These are phyloP conservation scores for Mugil cephalus DNA, from an alignment of 2,113 vertebrate genomes.

Conservation along the genomic window DNA sequence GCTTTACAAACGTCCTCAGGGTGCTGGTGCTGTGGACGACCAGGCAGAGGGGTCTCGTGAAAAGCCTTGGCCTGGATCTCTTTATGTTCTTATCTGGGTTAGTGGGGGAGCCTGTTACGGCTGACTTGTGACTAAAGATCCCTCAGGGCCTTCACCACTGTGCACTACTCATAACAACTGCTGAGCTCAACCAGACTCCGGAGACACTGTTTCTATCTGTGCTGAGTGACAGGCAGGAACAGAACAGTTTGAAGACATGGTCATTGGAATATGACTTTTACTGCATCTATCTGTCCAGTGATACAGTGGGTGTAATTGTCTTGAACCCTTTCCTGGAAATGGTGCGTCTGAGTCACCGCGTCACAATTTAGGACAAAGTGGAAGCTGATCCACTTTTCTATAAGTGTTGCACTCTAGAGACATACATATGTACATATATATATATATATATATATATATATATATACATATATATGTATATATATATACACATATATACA, in stretches of 20 bases:
- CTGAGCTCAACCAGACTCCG: not conserved
- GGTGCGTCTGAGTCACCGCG: conserved; percentile 20
- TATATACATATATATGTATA: not conserved
- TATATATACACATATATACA: not conserved
- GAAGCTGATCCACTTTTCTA: conserved; percentile 47
- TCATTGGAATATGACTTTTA: no score
- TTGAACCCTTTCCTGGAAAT: conserved; percentile 8
- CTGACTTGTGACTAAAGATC: conserved; percentile 52
- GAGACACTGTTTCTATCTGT: not conserved
- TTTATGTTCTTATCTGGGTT: conserved; percentile 59
- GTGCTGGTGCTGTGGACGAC: conserved; percentile 15
- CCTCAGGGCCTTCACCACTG: conserved; percentile 41
- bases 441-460: not conserved
- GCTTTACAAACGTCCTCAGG: not conserved
- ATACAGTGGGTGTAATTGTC: conserved; percentile 10
- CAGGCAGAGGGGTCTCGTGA: conserved; percentile 4
- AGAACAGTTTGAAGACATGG: not conserved
- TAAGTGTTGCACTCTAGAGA: conserved; percentile 27
- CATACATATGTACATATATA: not conserved
- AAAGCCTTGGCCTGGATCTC: conserved; percentile 41
- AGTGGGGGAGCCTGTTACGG: conserved; percentile 52
- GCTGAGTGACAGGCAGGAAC: conserved; percentile 28
- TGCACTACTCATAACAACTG: conserved; percentile 41
- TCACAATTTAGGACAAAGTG: conserved; percentile 30
- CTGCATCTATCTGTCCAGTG: no score